phyloP scores from a whole-genome alignment of 2,888 invertebrate species.

The Stenurella melanura region DNA sequence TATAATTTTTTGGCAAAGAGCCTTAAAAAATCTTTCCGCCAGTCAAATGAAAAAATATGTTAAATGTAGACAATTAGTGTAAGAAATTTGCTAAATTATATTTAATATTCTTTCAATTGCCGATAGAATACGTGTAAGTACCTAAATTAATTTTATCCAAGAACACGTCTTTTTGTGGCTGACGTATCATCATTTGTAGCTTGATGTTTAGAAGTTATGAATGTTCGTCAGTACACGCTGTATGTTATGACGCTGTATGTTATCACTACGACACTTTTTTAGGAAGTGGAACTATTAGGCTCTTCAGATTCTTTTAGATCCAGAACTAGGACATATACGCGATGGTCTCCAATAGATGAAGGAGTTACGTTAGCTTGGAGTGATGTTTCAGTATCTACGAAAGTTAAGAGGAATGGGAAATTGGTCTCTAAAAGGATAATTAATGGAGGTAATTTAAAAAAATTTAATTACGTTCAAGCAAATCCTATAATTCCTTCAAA shows the following conservation, averaged over 20 bases:
- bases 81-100: too few species aligned
- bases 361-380: slow-evolving; percentile 87
- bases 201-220: not conserved
- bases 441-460: slow-evolving; percentile 81
- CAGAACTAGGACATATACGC: slow-evolving; percentile 72
- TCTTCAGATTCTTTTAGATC: slow-evolving; percentile 34
- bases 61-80: too few species aligned
- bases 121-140: too few species aligned
- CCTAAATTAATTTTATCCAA: too few species aligned
- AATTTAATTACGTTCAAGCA: too few species aligned
- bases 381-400: slow-evolving; percentile 84
- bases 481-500: too few species aligned
- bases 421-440: slow-evolving; percentile 82
- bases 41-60: too few species aligned
- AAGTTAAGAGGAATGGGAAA: slow-evolving; percentile 67
- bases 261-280: slow-evolving; percentile 1
- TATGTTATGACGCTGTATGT: not conserved
- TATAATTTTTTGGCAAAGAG: too few species aligned
- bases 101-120: too few species aligned
- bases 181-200: too few species aligned
- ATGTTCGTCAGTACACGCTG: not conserved
- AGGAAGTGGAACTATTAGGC: slow-evolving; percentile 15
- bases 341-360: slow-evolving; percentile 77
- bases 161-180: too few species aligned
- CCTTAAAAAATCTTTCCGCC: too few species aligned